Percentiles rank a stretch among this genome's conserved stretches.
Conservation (phyloP, 2,113 vertebrate species). For the Tinamus guttatus region DNA sequence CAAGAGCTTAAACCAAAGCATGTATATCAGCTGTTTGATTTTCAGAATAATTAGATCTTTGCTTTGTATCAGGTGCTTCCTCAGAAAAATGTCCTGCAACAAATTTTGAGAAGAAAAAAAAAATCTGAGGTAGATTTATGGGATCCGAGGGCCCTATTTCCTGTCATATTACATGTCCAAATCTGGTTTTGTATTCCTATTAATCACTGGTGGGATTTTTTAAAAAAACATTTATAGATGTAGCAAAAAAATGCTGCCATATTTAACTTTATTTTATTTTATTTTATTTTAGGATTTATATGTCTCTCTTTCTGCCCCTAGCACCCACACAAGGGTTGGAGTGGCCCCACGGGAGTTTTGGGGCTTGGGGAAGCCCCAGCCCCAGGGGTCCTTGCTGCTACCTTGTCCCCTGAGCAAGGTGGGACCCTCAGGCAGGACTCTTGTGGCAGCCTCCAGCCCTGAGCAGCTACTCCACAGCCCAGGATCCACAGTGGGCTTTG, state of each 20-base stretch:
- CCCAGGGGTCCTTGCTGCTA: too few relatives aligned
- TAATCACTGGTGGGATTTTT: background rate
- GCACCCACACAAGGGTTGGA: too few relatives aligned
- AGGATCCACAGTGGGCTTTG: too few relatives aligned
- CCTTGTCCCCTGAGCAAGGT: too few relatives aligned
- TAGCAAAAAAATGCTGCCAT: background rate
- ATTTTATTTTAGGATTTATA: background rate
- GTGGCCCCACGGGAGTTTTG: too few relatives aligned
- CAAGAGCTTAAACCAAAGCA: background rate
- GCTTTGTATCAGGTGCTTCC: background rate
- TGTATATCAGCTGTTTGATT: background rate
- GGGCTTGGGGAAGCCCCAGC: too few relatives aligned
- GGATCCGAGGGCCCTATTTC: background rate
- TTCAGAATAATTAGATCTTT: background rate
- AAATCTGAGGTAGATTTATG: background rate
- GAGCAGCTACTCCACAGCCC: too few relatives aligned
- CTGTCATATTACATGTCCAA: background rate
- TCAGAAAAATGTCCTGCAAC: background rate
- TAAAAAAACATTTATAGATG: background rate
- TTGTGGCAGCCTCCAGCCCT: too few relatives aligned
- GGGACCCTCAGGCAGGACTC: too few relatives aligned
- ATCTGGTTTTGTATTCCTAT: background rate
- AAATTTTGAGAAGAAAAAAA: background rate
- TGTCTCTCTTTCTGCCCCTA: too few relatives aligned
- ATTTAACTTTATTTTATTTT: background rate